These are phyloP conservation scores for Lerista edwardsae DNA, from an alignment of 2,797 vertebrate genomes.

Conservation along the genomic window DNA sequence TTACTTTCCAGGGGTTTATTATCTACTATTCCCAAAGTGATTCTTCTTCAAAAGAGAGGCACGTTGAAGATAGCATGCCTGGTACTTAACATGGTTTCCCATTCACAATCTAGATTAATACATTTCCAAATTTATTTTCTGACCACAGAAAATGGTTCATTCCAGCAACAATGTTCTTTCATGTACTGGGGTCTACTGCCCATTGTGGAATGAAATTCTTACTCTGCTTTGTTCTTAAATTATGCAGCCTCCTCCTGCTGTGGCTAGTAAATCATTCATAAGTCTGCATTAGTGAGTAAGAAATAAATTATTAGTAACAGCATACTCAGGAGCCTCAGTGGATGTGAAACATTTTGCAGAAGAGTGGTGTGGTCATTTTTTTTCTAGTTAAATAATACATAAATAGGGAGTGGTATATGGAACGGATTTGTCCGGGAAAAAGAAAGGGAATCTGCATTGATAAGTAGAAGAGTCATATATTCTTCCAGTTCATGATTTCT, in stretches of 20 bases:
- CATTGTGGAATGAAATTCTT: constrained; percentile 10
- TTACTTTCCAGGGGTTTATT: accelerated
- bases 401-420: neutral
- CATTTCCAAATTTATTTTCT: constrained; percentile 48
- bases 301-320: constrained; percentile 51
- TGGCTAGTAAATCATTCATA: constrained; percentile 36
- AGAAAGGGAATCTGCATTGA: constrained; percentile 28
- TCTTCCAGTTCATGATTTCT: constrained; percentile 1
- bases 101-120: neutral
- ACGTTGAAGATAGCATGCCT: neutral
- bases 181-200: constrained; percentile 6
- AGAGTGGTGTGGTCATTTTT: constrained; percentile 17
- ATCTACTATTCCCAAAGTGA: neutral
- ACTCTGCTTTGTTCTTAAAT: constrained; percentile 38
- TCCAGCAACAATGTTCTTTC: constrained; percentile 23
- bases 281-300: constrained; percentile 36
- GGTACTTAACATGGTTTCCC: neutral
- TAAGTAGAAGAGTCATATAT: constrained; percentile 2
- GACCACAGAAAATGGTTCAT: constrained; percentile 11
- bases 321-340: neutral
- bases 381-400: constrained; percentile 49
- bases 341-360: constrained; percentile 8
- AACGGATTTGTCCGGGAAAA: constrained; percentile 21
- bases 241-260: constrained; percentile 37
- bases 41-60: neutral